Evolutionary conservation across 2,888 invertebrate species (phyloP), one percentile per base, ranked within the genome.

Genomic region (Epistrophe grossulariae): DNA sequence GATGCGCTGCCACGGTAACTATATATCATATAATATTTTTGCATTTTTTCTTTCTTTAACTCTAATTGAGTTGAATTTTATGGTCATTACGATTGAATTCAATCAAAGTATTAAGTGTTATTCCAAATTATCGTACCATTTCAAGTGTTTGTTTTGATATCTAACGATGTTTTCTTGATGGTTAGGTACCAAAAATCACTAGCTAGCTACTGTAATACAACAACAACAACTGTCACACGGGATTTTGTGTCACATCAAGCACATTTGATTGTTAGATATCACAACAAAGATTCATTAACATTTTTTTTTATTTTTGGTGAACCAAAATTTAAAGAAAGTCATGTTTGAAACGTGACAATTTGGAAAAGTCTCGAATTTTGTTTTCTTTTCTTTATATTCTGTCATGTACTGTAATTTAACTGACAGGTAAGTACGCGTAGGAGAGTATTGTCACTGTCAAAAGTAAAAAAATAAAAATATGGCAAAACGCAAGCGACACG

Each of bases 131-230:
- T 66, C 84, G 68, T 68, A 80, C 68, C 72, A 59, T 38, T 68
- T 85, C 11, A 59, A 85, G 85, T 85, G 87, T 87, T 87, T 87
- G 72, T 79, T 87, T 82, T 74, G 66, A 71, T 79, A 83, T 76
- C 87, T 83, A 87, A 87, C 74, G 78, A 87, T 83, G 83, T 82
- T 66, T 66, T 66, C 17, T 84, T 81, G 40, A 57, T 78, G 24
- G 24, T 24, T 24, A 24, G 24, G 62, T 78, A 55, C 60, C 50
- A 35, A 57, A 71, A 76, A 57, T 76, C 80, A 68, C 8, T 13
- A 48, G 45, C 24, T 1, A 50, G 83, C 87, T 87, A 87, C 87
- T 87, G 83, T 82, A n/a, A n/a, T n/a, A 74, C 40, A 60, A 38
- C 40, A 40, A 50, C 50, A 4, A 40, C 5, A 70, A 62, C 17